Base-by-base conservation (phyloP, 2,797 vertebrate species). In the Myotis myotis region DNA sequence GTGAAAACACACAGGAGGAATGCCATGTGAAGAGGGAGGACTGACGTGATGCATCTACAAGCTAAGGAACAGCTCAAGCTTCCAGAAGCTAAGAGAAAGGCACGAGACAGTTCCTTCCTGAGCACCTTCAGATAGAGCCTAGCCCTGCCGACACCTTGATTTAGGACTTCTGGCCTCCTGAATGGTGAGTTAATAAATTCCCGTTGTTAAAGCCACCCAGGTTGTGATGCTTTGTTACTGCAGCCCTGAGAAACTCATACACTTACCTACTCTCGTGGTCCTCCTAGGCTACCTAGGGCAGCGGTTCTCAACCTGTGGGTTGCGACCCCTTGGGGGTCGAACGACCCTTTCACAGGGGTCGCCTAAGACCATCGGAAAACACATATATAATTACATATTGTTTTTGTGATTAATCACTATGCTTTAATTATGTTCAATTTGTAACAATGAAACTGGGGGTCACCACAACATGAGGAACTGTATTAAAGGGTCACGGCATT, bases 91-190 rank as follows among this genome's bases (percentile, higher is more conserved):
- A 6, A n/a, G 28, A 75, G 36, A 74, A 38, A 49, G 8, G 38
- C 7, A 0, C 0, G 3, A 16, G 33, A 6, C 13, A 16, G 30
- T 5, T 4, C 47, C 62, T 38, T 47, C 22, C 47, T n/a, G 4
- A 7, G 15, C 9, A 28, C 30, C 49, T 49, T 84, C 16, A 47
- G 20, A 19, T 9, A 41, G 41, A 89, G 6, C 4, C 1, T 0
- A 1, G 51, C 6, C 6, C 5, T n/a, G 30, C 38, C 25, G 6
- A 12, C 60, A 79, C 49, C 76, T 81, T 23, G 51, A 41, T 11
- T 70, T 84, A 44, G 44, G 79, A 38, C 38, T 33, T 64, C 53
- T 41, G 66, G 49, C n/a, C 22, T 91, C 53, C 30, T 23, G 51
- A 78, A 82, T 28, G 33, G 5, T 8, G 17, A 91, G 33, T 23